These are phyloP conservation scores for Cylas formicarius DNA, from an alignment of 1,140 invertebrate genomes.

Conservation along the genomic window DNA sequence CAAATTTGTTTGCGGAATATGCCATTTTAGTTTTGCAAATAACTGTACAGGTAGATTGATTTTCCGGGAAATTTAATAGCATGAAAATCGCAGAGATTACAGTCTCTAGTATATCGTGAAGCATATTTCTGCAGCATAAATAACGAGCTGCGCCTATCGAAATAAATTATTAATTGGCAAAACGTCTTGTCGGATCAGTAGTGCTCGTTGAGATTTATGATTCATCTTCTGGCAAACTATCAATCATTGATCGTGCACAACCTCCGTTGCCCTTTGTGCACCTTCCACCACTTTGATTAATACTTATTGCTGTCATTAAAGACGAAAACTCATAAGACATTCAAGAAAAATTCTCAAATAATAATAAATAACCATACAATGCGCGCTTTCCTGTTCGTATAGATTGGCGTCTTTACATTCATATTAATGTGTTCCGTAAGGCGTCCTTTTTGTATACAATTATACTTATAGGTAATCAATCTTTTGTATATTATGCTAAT, in stretches of 20 bases:
- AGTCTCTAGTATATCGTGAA: no score
- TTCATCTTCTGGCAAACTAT: slow-evolving; percentile 22
- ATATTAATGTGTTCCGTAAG: slow-evolving; percentile 23
- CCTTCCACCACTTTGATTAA: slow-evolving; percentile 23
- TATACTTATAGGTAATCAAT: no score
- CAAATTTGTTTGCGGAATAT: no score
- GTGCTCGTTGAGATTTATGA: slow-evolving; percentile 24
- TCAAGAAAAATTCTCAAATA: slow-evolving; percentile 24
- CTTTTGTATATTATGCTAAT: no score
- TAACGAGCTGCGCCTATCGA: slow-evolving; percentile 17
- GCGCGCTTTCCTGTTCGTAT: slow-evolving; percentile 22
- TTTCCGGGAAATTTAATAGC: no score
- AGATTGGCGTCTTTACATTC: slow-evolving; percentile 18
- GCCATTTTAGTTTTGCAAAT: no score
- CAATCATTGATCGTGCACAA: slow-evolving; percentile 17
- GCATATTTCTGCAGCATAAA: no score
- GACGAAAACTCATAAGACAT: slow-evolving; percentile 18
- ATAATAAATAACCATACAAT: slow-evolving; percentile 27
- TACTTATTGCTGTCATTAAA: slow-evolving; percentile 24
- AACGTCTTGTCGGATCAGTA: slow-evolving; percentile 21
- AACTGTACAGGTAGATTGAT: no score
- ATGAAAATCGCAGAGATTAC: no score
- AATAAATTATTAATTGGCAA: slow-evolving; percentile 26
- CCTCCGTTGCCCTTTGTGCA: slow-evolving; percentile 20
- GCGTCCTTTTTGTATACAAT: slow-evolving; percentile 20